Evolutionary conservation across 2,113 vertebrate genomes (phyloP).

Genomic region (Podarcis raffonei): DNA sequence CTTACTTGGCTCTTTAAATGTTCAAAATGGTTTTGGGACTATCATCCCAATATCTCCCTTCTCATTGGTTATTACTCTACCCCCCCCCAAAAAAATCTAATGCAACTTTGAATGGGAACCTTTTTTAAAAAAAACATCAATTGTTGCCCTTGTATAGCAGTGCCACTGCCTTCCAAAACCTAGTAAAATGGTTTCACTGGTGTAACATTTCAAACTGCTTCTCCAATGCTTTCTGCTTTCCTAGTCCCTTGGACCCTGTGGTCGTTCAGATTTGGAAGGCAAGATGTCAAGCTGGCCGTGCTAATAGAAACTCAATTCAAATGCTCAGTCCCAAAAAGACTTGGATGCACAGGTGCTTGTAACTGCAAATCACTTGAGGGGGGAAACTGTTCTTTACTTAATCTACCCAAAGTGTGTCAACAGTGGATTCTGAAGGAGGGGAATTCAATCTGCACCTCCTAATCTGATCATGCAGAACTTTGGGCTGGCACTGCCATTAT

Average conservation of each 20-base stretch:
- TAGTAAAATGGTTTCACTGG: slow-evolving; percentile 72
- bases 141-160: slow-evolving; percentile 73
- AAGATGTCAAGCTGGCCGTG: not conserved
- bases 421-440: not conserved
- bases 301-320: not conserved
- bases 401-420: not conserved
- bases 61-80: slow-evolving; percentile 61
- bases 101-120: slow-evolving; percentile 66
- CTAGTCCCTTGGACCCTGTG: not conserved
- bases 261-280: not conserved
- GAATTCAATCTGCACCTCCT: not conserved
- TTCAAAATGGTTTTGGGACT: slow-evolving; percentile 61
- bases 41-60: slow-evolving; percentile 32
- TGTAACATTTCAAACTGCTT: slow-evolving; percentile 64
- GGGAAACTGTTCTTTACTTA: not conserved
- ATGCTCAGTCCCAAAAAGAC: not conserved
- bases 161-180: slow-evolving; percentile 73
- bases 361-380: not conserved
- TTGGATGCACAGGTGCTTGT: not conserved
- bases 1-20: slow-evolving; percentile 63
- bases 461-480: not conserved
- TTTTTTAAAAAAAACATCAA: not conserved
- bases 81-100: slow-evolving; percentile 43
- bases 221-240: not conserved
- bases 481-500: not conserved